These are phyloP conservation scores for Tragelaphus strepsiceros DNA, from an alignment of 2,113 vertebrate genomes.

Conservation along the genomic window DNA sequence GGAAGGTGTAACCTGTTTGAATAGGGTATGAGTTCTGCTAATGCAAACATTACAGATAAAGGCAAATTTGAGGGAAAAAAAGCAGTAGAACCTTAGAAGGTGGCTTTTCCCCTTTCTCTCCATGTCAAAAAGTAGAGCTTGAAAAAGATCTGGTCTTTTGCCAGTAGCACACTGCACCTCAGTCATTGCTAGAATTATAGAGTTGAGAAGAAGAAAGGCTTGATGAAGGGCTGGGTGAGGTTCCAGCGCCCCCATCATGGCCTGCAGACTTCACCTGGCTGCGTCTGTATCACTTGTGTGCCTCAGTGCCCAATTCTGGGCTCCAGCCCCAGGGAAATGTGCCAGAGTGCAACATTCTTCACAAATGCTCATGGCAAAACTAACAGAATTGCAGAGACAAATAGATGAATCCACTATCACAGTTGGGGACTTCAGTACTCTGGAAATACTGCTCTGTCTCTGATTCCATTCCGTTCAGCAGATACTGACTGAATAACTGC, in stretches of 20 bases:
- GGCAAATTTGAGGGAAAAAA: not conserved
- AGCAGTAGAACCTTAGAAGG: not conserved
- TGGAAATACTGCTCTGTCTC: not conserved
- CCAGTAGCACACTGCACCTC: not conserved
- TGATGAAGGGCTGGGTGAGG: too few species aligned
- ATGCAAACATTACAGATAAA: not conserved
- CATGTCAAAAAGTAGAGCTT: not conserved
- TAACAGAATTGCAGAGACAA: not conserved
- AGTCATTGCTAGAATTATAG: not conserved
- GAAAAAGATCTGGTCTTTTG: not conserved
- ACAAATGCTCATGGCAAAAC: not conserved
- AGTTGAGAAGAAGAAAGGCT: not conserved
- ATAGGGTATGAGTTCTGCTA: not conserved
- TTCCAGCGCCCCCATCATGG: too few species aligned
- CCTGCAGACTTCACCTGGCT: not conserved
- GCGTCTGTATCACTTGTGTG: accelerated
- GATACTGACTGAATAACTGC: not conserved
- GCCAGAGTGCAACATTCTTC: not conserved
- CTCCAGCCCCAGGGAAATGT: not conserved
- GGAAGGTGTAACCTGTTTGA: not conserved
- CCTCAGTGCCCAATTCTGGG: not conserved
- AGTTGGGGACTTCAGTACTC: not conserved
- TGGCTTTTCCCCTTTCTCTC: not conserved
- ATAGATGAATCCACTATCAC: not conserved
- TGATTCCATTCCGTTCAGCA: not conserved